Conservation (phyloP, 30 jellyfish, hydroid and myxozoan species). For the Aurelia aurita complex sp. Pacific region DNA sequence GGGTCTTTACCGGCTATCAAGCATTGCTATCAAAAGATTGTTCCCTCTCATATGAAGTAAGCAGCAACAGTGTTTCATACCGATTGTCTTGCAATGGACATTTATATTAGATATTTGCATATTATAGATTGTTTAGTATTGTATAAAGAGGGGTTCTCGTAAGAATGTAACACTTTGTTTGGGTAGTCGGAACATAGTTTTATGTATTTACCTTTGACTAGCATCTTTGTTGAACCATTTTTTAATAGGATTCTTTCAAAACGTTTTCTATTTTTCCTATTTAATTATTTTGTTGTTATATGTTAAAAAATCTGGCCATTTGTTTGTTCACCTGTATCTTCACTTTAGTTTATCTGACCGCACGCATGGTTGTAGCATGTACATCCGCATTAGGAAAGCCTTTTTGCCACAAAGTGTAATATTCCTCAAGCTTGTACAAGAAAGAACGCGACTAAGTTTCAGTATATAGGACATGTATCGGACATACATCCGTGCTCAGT, state of each 20-base stretch:
- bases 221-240: slow-evolving; percentile 45
- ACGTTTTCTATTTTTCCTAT: slow-evolving; percentile 52
- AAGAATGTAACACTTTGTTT: slow-evolving; percentile 52
- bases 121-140: slow-evolving; percentile 55
- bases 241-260: slow-evolving; percentile 52
- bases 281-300: slow-evolving; percentile 56
- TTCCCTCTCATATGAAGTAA: slow-evolving; percentile 36
- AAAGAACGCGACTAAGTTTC: too few species aligned
- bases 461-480: too few species aligned
- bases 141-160: slow-evolving; percentile 67
- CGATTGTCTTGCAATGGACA: slow-evolving; percentile 50
- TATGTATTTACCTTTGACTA: slow-evolving; percentile 47
- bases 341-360: too few species aligned
- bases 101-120: slow-evolving; percentile 55
- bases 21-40: too few species aligned
- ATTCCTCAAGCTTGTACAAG: too few species aligned
- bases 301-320: too few species aligned
- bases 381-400: too few species aligned
- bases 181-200: slow-evolving; percentile 66
- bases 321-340: too few species aligned
- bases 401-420: too few species aligned
- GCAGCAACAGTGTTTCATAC: slow-evolving; percentile 33
- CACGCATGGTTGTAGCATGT: too few species aligned
- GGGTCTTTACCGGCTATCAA: too few species aligned
- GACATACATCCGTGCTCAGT: too few species aligned